Base-by-base conservation (phyloP, 2,113 vertebrate species). In the Carollia perspicillata region DNA sequence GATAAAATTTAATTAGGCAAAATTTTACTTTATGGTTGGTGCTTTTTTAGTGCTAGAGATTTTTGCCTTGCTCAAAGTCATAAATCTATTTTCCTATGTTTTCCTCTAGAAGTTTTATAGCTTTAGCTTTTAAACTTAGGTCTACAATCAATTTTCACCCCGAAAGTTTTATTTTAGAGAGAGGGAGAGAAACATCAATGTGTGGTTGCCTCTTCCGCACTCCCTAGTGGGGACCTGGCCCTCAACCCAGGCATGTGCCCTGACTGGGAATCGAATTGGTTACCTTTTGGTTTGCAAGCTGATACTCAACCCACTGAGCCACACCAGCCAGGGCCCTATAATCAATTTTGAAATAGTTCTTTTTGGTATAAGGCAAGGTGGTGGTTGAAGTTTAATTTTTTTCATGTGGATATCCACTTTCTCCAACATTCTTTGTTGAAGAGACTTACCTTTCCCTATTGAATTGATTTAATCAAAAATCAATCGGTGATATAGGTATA, bases 41-140 rank as follows among this genome's bases (percentile, higher is more conserved):
- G 30, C 5, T 85, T 85, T 88, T 92, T 81, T 35, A 95, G 55
- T 86, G 23, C 20, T 90, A 55, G 47, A 65, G n/a, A 33, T 78
- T 72, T 94, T 96, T 68, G 26, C 42, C 42, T 75, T 77, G 20
- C n/a, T 26, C 84, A 33, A 90, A 92, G 65, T 80, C 47, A 89
- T 28, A 86, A 65, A 66, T 79, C 74, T n/a, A 83, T 63, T 89
- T 23, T 47, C n/a, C 20, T 77, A 74, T 79, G 35, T 65, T 83
- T 92, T 92, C 30, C 78, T 89, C 30, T 89, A 71, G 30, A 85
- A 90, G 14, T 77, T 94, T 83, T 89, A 37, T 30, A 58, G 11
- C 60, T 80, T 84, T 78, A 65, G 28, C 10, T 83, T 90, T 93
- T 93, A 92, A 72, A 49, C 37, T 81, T 95, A 75, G 49, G 37